Base-by-base conservation (phyloP, 2,888 invertebrate species). In the Caenorhabditis sulstoni region DNA sequence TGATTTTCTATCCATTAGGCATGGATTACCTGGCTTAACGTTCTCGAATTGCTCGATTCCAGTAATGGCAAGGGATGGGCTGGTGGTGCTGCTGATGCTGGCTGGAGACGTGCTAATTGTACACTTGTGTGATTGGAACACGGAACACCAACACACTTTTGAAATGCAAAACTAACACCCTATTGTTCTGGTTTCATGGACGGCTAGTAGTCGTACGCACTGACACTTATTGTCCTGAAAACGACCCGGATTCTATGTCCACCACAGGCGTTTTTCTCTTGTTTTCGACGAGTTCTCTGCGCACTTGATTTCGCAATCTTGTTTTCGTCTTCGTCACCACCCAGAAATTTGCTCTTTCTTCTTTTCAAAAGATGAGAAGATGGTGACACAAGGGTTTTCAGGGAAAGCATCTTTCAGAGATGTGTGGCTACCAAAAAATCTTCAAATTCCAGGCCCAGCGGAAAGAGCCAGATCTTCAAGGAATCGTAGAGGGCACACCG, bases 21-120 rank as follows among this genome's bases (percentile, higher is more conserved):
- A 8, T 20, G 73, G 73, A 73, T 73, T 73, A 73, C 73, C 73
- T 73, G 73, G 73, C 73, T 73, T 73, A 73, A 49, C 64, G 73
- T 70, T 70, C 70, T 70, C 70, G 55, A 61, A 70, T 70, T 53
- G 61, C 59, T 61, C 37, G 61, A 16, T 67, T 67, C 57, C 50
- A 59, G 52, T 44, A 23, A 59, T 29, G 37, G 44, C n/a, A n/a
- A n/a, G 52, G 23, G 29, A 20, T 44, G 8, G 58, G 12, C 16
- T 5, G 14, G 4, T 29, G 29, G 3, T 29, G 29, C 29, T 7
- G 29, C 4, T 29, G 29, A 3, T 29, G 29, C 29, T 29, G 29
- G 3, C 29, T 29, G 58, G 29, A 7, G 7, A 29, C 29, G 29
- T 29, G 29, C 29, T 53, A 70, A 70, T 61, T 45, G 70, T 70